A percentile compares a stretch with the other conserved stretches of the same genome.
These are phyloP conservation scores for Strigamia maritima DNA, from an alignment of 2,888 invertebrate species.

Conservation along the genomic window DNA sequence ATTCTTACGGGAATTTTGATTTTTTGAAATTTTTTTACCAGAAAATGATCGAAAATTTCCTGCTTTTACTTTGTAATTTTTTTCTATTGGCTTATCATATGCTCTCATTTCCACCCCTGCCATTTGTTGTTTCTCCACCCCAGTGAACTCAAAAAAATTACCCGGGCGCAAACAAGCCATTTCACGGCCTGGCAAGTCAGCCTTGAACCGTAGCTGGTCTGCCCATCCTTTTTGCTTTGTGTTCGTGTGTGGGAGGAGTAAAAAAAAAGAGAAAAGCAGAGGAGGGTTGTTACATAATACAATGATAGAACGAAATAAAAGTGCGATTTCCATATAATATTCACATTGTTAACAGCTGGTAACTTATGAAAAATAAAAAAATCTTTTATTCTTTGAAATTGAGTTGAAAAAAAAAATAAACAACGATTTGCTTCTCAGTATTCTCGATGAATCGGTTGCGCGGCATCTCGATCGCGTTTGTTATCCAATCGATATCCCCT, in stretches of 20 bases:
- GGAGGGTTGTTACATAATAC: not conserved
- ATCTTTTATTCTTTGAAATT: no score
- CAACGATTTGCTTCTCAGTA: not conserved
- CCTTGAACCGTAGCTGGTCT: slow-evolving; percentile 19
- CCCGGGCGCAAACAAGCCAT: slow-evolving; percentile 19
- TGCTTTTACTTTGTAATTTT: not conserved
- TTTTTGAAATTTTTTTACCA: no score
- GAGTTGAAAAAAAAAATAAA: not conserved
- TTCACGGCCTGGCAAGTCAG: slow-evolving; percentile 15
- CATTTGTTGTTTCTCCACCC: slow-evolving; percentile 15
- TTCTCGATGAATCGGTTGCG: not conserved
- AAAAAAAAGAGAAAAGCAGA: not conserved
- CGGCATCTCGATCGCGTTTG: not conserved
- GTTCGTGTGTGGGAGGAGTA: not conserved
- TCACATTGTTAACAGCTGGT: not conserved
- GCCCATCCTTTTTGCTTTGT: not conserved
- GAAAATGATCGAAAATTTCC: not conserved
- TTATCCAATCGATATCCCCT: slow-evolving; percentile 5
- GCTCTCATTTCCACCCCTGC: not conserved
- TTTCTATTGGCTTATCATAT: not conserved
- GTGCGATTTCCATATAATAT: not conserved
- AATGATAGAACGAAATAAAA: not conserved
- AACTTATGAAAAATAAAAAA: not conserved
- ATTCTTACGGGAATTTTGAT: no score
- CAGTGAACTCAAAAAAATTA: slow-evolving; percentile 13